Percentiles rank a stretch among this genome's conserved stretches.
These are phyloP conservation scores for Benitochromis conjunctus DNA, from an alignment of 2,113 vertebrate species.

Conservation along the genomic window DNA sequence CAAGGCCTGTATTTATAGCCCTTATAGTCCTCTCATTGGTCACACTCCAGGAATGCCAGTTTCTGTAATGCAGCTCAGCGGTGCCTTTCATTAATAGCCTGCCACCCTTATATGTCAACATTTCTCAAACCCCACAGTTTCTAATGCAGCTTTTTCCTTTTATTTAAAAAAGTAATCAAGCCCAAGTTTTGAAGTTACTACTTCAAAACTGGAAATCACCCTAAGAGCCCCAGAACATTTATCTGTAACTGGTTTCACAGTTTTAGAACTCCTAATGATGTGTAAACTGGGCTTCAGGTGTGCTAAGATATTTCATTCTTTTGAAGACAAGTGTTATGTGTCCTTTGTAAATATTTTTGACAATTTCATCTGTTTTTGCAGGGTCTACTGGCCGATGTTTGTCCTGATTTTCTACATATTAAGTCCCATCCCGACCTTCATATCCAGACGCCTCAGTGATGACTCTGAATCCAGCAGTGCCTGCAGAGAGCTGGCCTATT, in stretches of 20 bases:
- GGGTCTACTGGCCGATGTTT: constrained; percentile 93
- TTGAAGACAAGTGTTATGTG: neutral
- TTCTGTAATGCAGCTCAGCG: neutral
- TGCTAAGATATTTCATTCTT: neutral
- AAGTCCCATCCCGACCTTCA: constrained; percentile 89
- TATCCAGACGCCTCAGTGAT: constrained; percentile 82
- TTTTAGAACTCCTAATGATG: neutral
- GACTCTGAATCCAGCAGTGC: constrained; percentile 87
- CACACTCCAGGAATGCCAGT: neutral
- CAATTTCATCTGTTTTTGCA: constrained; percentile 32
- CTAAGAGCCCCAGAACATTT: neutral
- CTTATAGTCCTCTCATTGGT: neutral
- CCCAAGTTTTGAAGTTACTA: neutral
- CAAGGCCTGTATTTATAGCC: neutral
- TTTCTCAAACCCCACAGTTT: neutral
- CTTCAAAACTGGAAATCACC: neutral
- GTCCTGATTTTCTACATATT: constrained; percentile 89
- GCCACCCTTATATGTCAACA: neutral
- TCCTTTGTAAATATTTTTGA: neutral
- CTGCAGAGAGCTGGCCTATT: constrained; percentile 89
- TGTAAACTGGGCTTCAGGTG: neutral
- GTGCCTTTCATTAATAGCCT: neutral
- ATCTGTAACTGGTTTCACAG: neutral
- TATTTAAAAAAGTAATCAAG: neutral
- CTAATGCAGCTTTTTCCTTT: neutral